Conservation (phyloP, 2,113 vertebrate genomes). For the Prunella fulvescens region DNA sequence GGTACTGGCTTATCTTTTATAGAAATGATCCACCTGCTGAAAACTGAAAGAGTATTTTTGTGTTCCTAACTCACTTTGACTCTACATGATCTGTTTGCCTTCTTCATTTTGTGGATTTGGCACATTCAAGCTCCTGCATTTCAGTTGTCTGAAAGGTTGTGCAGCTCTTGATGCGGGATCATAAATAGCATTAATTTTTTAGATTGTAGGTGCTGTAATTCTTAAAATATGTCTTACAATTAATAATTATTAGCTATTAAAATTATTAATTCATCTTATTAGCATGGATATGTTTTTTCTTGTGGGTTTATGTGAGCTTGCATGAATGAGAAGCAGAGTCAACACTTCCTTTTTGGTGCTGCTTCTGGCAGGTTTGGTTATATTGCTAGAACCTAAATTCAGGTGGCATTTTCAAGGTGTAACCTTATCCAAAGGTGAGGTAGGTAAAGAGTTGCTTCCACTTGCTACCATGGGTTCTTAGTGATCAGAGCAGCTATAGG, state of each 20-base stretch:
- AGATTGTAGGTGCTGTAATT: background rate
- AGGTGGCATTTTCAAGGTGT: background rate
- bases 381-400: background rate
- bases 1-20: background rate
- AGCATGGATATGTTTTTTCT: background rate
- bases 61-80: background rate
- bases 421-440: background rate
- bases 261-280: background rate
- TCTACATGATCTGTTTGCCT: rapidly evolving
- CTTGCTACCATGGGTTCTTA: background rate
- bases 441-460: background rate
- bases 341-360: background rate
- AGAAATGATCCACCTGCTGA: background rate
- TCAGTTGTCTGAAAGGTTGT: background rate
- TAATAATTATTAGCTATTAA: background rate
- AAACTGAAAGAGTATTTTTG: background rate
- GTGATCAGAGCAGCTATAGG: constrained; percentile 20
- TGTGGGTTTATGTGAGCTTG: background rate
- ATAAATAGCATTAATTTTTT: background rate
- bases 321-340: background rate
- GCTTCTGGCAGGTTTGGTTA: background rate
- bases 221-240: background rate
- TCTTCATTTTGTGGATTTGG: background rate
- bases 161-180: background rate
- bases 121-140: background rate